These are phyloP conservation scores for Polia nebulosa DNA, from an alignment of 2,888 invertebrate species.

Conservation along the genomic window DNA sequence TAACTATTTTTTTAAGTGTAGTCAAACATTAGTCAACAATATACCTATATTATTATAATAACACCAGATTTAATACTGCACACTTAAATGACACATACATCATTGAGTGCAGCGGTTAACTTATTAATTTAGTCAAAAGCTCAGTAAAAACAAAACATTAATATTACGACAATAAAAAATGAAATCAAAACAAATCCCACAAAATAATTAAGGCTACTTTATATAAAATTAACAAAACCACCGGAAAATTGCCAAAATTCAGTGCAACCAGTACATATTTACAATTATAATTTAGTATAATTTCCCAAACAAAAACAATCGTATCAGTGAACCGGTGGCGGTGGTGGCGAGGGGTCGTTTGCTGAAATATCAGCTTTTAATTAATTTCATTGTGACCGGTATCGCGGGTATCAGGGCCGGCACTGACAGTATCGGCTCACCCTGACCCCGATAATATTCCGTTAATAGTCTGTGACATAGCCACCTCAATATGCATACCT, in stretches of 20 bases:
- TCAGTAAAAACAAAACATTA: background rate
- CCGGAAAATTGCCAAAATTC: background rate
- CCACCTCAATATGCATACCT: constrained; percentile 1
- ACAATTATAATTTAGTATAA: too few relatives aligned
- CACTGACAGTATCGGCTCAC: constrained; percentile 23
- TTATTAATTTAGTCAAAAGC: background rate
- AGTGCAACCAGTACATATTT: too few relatives aligned
- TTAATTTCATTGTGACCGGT: constrained; percentile 36
- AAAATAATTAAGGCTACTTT: background rate
- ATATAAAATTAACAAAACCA: background rate
- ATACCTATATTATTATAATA: too few relatives aligned
- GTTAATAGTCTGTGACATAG: constrained; percentile 10
- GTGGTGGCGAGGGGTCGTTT: background rate
- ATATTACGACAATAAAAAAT: background rate
- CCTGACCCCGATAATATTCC: constrained; percentile 27
- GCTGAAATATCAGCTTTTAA: constrained; percentile 39
- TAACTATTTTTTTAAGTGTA: too few relatives aligned
- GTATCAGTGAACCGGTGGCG: background rate
- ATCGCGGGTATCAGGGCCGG: constrained; percentile 8
- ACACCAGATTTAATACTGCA: too few relatives aligned
- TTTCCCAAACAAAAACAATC: constrained; percentile 3
- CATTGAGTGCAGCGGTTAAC: too few relatives aligned
- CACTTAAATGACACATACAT: too few relatives aligned
- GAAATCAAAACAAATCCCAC: background rate
- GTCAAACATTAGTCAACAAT: too few relatives aligned